phyloP scores from a whole-genome alignment of 2,113 vertebrate species.

The Scopus umbretta region DNA sequence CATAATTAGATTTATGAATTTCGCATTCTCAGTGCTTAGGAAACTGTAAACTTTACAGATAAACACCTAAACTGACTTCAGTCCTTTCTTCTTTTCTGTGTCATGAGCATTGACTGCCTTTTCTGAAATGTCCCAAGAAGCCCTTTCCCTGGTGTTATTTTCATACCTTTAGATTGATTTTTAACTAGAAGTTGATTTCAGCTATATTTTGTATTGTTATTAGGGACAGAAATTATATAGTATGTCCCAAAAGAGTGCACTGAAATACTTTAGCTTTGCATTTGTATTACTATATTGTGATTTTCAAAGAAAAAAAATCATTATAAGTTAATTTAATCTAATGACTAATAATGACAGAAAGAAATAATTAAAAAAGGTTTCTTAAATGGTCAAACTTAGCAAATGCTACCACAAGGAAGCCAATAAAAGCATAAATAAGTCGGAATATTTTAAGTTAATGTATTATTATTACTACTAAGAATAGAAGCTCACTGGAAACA shows the following conservation, averaged over 20 bases:
- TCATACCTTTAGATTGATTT: neutral
- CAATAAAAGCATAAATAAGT: neutral
- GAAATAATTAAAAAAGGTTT: neutral
- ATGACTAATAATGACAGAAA: neutral
- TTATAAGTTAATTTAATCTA: constrained; percentile 12
- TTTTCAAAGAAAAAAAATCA: neutral
- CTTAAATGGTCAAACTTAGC: neutral
- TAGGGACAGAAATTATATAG: neutral
- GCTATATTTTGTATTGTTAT: neutral
- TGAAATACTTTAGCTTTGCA: neutral
- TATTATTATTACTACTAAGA: neutral
- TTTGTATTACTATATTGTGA: neutral
- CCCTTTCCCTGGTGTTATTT: neutral
- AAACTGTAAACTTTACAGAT: neutral
- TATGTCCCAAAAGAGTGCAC: neutral
- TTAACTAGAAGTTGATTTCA: neutral
- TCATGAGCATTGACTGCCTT: neutral
- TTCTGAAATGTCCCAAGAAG: neutral
- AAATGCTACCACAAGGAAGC: neutral
- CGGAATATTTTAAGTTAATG: neutral
- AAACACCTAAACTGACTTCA: neutral
- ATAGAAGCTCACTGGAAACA: neutral
- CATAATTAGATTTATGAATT: neutral
- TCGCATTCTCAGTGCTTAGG: neutral
- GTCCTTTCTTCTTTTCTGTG: neutral